Percentiles rank a stretch among this genome's conserved stretches.
Conservation (phyloP, 2,113 vertebrate species). For the Heteronetta atricapilla region DNA sequence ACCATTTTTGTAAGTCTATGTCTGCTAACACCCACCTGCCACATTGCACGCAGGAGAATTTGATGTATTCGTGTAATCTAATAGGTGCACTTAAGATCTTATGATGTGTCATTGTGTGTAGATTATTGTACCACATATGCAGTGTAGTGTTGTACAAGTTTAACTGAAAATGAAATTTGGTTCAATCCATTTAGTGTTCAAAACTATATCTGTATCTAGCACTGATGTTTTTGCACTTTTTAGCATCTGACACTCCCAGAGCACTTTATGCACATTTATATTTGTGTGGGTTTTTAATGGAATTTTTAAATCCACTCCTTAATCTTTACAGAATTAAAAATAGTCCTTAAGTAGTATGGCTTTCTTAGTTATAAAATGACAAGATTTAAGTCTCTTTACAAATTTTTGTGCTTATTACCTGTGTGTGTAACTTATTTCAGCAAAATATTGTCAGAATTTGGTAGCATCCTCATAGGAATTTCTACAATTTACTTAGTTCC, state of each 20-base stretch:
- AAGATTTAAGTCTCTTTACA: background rate
- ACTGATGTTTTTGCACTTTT: slow-evolving; percentile 31
- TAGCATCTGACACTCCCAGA: background rate
- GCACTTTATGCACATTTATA: slow-evolving; percentile 13
- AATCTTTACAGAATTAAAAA: background rate
- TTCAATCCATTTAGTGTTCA: background rate
- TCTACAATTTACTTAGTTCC: background rate
- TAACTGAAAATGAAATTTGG: background rate
- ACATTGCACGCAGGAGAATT: slow-evolving; percentile 18
- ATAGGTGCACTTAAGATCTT: slow-evolving; percentile 17
- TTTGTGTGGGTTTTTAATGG: slow-evolving; percentile 21
- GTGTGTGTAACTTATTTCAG: background rate
- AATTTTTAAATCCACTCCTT: slow-evolving; percentile 5
- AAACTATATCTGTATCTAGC: background rate
- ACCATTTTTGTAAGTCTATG: background rate
- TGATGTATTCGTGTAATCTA: slow-evolving; percentile 13
- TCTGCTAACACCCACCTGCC: background rate
- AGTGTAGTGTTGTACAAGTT: background rate
- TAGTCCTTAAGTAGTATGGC: background rate
- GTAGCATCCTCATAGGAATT: background rate
- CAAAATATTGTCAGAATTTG: background rate
- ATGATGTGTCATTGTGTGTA: slow-evolving; percentile 21
- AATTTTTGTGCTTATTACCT: background rate
- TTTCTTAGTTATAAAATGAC: background rate
- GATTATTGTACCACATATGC: background rate